A percentile compares a stretch with the other conserved stretches of the same genome.
Evolutionary conservation across 2,113 vertebrate genomes (phyloP).

Genomic region (Periophthalmodon schlosseri): DNA sequence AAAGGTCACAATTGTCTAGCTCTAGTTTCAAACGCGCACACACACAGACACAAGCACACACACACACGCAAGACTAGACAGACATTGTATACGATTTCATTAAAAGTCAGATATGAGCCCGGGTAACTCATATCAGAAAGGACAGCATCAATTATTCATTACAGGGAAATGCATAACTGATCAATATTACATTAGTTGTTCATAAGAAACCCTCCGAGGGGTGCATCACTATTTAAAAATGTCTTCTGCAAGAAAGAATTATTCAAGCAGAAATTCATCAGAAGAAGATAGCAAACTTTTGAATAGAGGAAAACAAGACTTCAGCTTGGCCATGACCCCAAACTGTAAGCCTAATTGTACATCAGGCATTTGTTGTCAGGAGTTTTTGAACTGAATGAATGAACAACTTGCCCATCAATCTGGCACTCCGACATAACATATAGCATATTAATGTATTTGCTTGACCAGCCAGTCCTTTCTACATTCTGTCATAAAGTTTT

Average conservation of each 20-base stretch:
- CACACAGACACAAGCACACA: not conserved
- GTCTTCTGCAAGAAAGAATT: slow-evolving; percentile 1
- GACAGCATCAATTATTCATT: slow-evolving; percentile 38
- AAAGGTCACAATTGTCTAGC: slow-evolving; percentile 49
- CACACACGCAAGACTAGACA: slow-evolving; percentile 9
- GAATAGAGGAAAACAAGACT: not conserved
- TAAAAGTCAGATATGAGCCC: slow-evolving; percentile 23
- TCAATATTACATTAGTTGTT: slow-evolving; percentile 43
- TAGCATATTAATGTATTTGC: too few species aligned
- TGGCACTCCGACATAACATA: not conserved
- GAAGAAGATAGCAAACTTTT: not conserved
- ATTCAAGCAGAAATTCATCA: not conserved
- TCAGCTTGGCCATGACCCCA: not conserved
- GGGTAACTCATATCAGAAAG: slow-evolving; percentile 7
- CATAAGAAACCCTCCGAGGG: slow-evolving; percentile 19
- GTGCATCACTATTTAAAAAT: not conserved
- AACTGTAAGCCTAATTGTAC: not conserved
- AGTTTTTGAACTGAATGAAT: not conserved
- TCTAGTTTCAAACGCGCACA: not conserved
- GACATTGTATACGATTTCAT: slow-evolving; percentile 4
- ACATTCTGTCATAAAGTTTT: too few species aligned
- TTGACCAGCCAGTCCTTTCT: too few species aligned
- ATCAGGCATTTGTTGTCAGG: not conserved
- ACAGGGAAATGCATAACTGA: slow-evolving; percentile 26
- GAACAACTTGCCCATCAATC: too few species aligned